A percentile compares a stretch with the other conserved stretches of the same genome.
Conservation (phyloP, 53 echinoderm and acorn worm genomes). For the Paracentrotus lividus region DNA sequence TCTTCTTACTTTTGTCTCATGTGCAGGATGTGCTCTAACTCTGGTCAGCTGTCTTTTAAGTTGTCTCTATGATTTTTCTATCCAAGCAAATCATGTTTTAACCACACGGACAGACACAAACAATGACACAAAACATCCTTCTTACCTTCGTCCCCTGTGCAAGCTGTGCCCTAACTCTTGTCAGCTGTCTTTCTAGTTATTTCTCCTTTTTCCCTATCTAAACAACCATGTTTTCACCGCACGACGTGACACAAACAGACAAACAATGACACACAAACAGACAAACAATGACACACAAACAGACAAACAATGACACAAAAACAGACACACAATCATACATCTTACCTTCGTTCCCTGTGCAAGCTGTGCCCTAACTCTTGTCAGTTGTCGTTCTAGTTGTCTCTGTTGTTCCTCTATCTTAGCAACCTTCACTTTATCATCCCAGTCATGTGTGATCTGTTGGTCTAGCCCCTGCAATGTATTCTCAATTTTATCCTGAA, state of each 20-base stretch:
- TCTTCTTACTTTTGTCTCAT: constrained; percentile 81
- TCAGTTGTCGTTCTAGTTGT: constrained; percentile 84
- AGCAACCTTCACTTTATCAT: constrained; percentile 75
- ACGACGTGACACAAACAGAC: background rate
- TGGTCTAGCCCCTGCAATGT: constrained; percentile 81
- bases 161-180: constrained; percentile 86
- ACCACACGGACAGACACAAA: background rate
- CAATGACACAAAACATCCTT: background rate
- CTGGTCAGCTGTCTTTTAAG: constrained; percentile 82
- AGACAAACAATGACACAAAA: background rate
- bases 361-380: constrained; percentile 88
- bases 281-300: background rate
- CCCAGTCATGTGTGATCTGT: constrained; percentile 84
- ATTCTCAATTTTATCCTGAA: constrained; percentile 86
- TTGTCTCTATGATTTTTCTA: background rate
- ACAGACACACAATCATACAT: background rate
- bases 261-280: background rate
- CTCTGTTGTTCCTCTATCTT: constrained; percentile 86
- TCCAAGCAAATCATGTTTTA: background rate
- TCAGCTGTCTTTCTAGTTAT: constrained; percentile 82
- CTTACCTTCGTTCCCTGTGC: constrained; percentile 91
- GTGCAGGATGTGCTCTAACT: constrained; percentile 87
- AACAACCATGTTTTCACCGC: background rate
- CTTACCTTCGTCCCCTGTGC: constrained; percentile 89
- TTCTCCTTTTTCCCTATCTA: background rate